A percentile compares a stretch with the other conserved stretches of the same genome.
Conservation (phyloP, 2,113 vertebrate genomes). For the Chroicocephalus ridibundus region DNA sequence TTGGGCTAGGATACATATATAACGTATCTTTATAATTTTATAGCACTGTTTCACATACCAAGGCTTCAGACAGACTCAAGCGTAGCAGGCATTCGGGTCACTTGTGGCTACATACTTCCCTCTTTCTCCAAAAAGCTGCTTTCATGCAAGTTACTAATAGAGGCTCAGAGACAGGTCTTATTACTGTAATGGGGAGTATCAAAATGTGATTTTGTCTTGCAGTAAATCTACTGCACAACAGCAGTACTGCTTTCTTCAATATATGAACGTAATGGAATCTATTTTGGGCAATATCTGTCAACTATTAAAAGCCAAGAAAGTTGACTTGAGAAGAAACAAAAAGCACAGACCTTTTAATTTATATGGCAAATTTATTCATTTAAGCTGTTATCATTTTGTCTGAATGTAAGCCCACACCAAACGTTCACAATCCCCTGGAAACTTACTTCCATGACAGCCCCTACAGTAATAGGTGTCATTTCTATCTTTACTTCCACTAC, state of each 20-base stretch:
- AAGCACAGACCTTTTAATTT: background rate
- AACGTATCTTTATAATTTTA: background rate
- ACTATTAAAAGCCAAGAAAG: background rate
- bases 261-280: background rate
- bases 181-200: background rate
- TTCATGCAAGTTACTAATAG: background rate
- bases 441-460: too few relatives aligned
- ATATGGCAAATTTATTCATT: background rate
- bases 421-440: background rate
- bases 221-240: background rate
- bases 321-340: background rate
- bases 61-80: background rate
- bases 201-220: background rate
- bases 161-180: background rate
- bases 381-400: background rate
- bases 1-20: background rate
- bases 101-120: background rate
- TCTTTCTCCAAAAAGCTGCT: background rate
- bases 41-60: background rate
- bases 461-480: background rate
- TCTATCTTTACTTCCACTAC: background rate
- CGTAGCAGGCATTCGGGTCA: background rate
- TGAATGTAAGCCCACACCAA: background rate
- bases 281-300: background rate
- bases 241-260: background rate